phyloP scores from a whole-genome alignment of 2,888 invertebrate genomes.

The Seira ritae region DNA sequence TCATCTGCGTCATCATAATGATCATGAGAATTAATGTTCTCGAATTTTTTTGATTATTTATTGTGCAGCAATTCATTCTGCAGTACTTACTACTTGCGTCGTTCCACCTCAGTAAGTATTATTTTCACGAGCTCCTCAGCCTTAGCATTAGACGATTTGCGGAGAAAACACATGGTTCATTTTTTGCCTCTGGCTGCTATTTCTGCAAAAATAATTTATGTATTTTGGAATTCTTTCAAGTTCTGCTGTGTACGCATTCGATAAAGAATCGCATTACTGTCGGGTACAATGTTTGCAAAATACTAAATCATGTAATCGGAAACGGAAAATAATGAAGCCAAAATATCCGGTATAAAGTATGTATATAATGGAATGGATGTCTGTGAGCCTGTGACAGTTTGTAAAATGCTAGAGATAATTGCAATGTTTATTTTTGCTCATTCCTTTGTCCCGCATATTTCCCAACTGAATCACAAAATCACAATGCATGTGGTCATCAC shows the following conservation, averaged over 20 bases:
- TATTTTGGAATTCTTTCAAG: not conserved
- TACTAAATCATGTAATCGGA: no score
- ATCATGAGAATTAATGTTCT: not conserved
- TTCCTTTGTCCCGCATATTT: not conserved
- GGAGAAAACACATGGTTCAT: not conserved
- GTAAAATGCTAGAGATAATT: not conserved
- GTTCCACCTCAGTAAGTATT: no score
- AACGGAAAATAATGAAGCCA: not conserved
- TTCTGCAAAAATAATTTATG: not conserved
- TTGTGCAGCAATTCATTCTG: not conserved
- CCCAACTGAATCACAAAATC: not conserved
- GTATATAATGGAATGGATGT: not conserved
- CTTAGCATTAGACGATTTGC: no score
- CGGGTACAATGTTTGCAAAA: not conserved
- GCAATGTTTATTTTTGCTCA: not conserved
- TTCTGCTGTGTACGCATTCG: not conserved
- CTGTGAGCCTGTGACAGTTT: no score
- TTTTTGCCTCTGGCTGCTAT: not conserved
- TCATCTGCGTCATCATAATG: constrained; percentile 26
- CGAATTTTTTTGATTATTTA: not conserved
- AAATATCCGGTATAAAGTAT: not conserved
- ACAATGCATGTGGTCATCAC: not conserved
- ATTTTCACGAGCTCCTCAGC: no score
- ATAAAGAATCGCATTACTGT: not conserved
- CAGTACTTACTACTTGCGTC: not conserved